These are phyloP conservation scores for Cephus rjabovi DNA, from an alignment of 2,888 invertebrate species.

Conservation along the genomic window DNA sequence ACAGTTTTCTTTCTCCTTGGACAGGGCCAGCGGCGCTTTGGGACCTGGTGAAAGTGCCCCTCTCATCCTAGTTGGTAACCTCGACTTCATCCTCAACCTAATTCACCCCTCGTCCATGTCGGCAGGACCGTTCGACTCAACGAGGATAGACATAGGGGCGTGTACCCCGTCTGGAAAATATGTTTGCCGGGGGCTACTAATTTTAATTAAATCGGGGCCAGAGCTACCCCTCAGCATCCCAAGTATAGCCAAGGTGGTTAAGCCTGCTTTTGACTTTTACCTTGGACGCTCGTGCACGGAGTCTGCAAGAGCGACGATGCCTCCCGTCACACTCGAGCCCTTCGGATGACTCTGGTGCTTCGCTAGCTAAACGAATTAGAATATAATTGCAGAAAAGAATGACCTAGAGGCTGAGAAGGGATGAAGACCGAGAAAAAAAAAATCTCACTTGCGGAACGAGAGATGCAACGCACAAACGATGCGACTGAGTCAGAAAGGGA, in stretches of 20 bases:
- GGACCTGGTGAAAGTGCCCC: neutral
- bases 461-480: neutral
- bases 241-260: slow-evolving; percentile 45
- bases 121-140: neutral
- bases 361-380: neutral
- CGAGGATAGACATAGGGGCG: slow-evolving; percentile 24
- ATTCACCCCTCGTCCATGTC: neutral
- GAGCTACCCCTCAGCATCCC: slow-evolving; percentile 38
- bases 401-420: no score
- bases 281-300: neutral
- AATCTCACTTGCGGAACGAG: neutral
- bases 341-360: neutral
- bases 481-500: neutral
- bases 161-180: slow-evolving; percentile 42
- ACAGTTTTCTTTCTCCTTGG: neutral
- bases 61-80: neutral
- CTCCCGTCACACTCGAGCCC: neutral
- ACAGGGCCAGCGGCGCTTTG: neutral
- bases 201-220: slow-evolving; percentile 58
- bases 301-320: neutral
- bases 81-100: neutral
- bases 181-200: slow-evolving; percentile 49
- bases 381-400: neutral
- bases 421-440: no score
- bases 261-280: slow-evolving; percentile 33